These are phyloP conservation scores for Subacronicta megacephala DNA, from an alignment of 2,888 invertebrate species.

Conservation along the genomic window DNA sequence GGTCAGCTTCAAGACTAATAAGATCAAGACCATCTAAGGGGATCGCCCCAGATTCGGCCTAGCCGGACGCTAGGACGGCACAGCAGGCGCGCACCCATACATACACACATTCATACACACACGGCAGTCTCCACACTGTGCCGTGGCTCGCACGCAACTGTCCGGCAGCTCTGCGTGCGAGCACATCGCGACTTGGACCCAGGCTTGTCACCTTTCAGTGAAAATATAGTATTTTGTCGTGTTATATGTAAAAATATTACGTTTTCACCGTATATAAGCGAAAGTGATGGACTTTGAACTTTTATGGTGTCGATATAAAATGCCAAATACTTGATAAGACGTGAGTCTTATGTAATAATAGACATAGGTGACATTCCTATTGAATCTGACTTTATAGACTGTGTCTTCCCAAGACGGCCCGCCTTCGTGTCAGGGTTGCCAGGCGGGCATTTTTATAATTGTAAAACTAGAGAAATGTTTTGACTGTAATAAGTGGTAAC, in stretches of 20 bases:
- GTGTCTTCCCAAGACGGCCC: conserved; percentile 72
- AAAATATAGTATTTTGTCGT: conserved; percentile 58
- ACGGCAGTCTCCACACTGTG: conserved; percentile 33
- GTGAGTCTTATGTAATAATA: conserved; percentile 48
- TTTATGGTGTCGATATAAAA: conserved; percentile 54
- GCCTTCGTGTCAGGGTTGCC: conserved; percentile 45
- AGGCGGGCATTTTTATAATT: conserved; percentile 74
- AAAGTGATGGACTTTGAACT: conserved; percentile 53
- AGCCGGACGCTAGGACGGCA: conserved; percentile 87
- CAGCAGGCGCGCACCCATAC: conserved; percentile 88
- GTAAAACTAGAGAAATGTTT: conserved; percentile 69
- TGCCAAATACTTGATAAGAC: conserved; percentile 59
- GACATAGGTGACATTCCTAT: conserved; percentile 42
- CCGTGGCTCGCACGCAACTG: conserved; percentile 21
- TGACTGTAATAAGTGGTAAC: conserved; percentile 75
- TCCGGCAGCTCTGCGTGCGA: conserved; percentile 21
- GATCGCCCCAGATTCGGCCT: conserved; percentile 78
- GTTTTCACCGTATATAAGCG: conserved; percentile 52
- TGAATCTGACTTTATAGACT: conserved; percentile 61
- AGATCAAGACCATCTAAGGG: conserved; percentile 92
- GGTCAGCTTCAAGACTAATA: conserved; percentile 97
- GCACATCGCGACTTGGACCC: conserved; percentile 39
- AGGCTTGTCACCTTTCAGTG: conserved; percentile 54
- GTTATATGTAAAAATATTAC: conserved; percentile 55
- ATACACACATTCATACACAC: conserved; percentile 60